A percentile compares a stretch with the other conserved stretches of the same genome.
Evolutionary conservation across 2,888 invertebrate genomes (phyloP).

Genomic region (Hemaris fuciformis): DNA sequence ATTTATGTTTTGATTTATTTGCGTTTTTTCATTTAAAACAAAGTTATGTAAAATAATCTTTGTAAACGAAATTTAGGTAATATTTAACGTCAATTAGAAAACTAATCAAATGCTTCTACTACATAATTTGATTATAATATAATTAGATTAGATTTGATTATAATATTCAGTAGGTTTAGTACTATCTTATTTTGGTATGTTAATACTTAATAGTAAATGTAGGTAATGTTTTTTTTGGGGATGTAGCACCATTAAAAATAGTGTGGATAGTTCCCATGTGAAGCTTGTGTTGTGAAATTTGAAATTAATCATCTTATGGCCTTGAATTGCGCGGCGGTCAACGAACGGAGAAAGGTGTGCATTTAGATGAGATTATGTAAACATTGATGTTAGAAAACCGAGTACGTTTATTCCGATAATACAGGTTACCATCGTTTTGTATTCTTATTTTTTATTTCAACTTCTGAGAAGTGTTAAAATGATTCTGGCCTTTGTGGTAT

Average conservation of each 20-base stretch:
- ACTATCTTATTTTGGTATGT: background rate
- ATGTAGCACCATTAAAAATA: background rate
- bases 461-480: too few species aligned
- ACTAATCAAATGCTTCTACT: too few species aligned
- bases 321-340: conserved; percentile 54
- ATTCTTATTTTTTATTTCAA: background rate
- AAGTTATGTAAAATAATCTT: too few species aligned
- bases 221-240: too few species aligned
- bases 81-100: too few species aligned
- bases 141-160: too few species aligned
- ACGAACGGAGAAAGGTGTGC: conserved; percentile 55
- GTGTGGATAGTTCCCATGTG: background rate
- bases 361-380: conserved; percentile 49
- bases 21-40: background rate
- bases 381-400: conserved; percentile 46
- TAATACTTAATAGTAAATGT: too few species aligned
- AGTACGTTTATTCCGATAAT: background rate
- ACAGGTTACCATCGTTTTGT: background rate
- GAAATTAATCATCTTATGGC: conserved; percentile 28
- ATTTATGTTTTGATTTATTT: background rate
- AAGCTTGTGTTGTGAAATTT: background rate
- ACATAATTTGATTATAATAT: too few species aligned
- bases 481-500: too few species aligned
- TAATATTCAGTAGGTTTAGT: background rate
- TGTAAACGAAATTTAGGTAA: too few species aligned